These are phyloP conservation scores for Zosterops japonicus DNA, from an alignment of 2,113 vertebrate genomes.

Conservation along the genomic window DNA sequence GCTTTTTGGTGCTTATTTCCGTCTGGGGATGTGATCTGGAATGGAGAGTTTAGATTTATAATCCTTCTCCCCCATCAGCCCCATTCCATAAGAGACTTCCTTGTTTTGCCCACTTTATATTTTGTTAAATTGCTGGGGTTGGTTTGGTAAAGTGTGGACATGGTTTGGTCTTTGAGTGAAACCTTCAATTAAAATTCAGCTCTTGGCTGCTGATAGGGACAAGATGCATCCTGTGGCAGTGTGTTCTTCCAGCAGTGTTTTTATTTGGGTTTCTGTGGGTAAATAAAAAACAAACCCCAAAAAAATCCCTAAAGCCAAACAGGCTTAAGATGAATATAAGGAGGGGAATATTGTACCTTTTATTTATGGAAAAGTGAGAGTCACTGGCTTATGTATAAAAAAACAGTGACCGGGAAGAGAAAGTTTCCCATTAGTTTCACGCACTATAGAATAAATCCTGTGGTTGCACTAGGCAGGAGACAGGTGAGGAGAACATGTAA, in stretches of 20 bases:
- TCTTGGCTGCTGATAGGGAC: neutral
- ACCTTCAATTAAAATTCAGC: slow-evolving; percentile 40
- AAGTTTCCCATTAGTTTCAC: neutral
- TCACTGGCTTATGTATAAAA: neutral
- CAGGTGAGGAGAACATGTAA: neutral
- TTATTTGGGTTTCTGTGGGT: neutral
- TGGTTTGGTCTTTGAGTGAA: slow-evolving; percentile 30
- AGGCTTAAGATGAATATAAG: neutral
- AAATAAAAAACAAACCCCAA: slow-evolving; percentile 15
- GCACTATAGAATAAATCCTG: neutral
- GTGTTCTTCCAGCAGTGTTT: neutral
- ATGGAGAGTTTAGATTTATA: slow-evolving; percentile 72
- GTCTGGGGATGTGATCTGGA: slow-evolving; percentile 74
- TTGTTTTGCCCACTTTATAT: neutral
- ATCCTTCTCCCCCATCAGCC: neutral
- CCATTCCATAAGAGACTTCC: neutral
- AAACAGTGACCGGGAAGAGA: neutral
- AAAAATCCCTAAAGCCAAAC: neutral
- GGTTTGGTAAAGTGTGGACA: slow-evolving; percentile 62
- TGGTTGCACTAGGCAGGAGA: neutral
- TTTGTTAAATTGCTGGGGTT: slow-evolving; percentile 57
- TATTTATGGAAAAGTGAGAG: neutral
- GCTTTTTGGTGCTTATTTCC: slow-evolving; percentile 72
- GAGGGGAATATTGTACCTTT: slow-evolving; percentile 13
- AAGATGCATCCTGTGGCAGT: accelerated